Conservation (phyloP, 2,888 invertebrate genomes). For the Drosophila pseudotalamancana region DNA sequence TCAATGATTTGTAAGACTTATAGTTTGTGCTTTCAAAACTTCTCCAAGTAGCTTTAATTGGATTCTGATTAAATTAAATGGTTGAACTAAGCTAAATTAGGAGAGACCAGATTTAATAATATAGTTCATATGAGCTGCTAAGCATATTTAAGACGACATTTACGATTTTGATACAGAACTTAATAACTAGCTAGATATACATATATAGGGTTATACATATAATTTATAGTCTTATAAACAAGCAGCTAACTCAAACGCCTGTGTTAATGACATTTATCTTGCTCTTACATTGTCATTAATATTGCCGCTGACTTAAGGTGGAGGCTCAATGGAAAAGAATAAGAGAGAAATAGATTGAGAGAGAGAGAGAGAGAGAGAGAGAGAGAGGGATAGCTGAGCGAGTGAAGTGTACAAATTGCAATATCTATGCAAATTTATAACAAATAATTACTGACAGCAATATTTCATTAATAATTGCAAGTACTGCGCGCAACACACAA, state of each 20-base stretch:
- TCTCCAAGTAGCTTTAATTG: neutral
- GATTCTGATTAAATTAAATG: neutral
- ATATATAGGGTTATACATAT: neutral
- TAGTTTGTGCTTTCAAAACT: too few species aligned
- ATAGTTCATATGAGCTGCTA: too few species aligned
- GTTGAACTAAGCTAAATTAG: slow-evolving; percentile 8
- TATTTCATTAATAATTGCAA: slow-evolving; percentile 81
- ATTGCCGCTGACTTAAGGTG: slow-evolving; percentile 57
- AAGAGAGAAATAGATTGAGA: neutral
- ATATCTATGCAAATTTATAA: slow-evolving; percentile 81
- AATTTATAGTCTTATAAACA: slow-evolving; percentile 5
- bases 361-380: neutral
- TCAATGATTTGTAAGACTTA: too few species aligned
- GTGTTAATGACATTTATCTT: slow-evolving; percentile 78
- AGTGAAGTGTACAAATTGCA: slow-evolving; percentile 79
- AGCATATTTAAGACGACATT: slow-evolving; percentile 23
- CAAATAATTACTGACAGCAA: slow-evolving; percentile 81
- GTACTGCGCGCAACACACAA: slow-evolving; percentile 42
- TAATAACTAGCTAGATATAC: slow-evolving; percentile 32
- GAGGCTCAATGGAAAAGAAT: neutral
- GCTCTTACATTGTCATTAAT: slow-evolving; percentile 76
- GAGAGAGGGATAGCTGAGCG: slow-evolving; percentile 6
- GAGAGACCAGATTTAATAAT: slow-evolving; percentile 19
- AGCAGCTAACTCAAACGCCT: slow-evolving; percentile 46
- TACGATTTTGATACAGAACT: slow-evolving; percentile 6